Evolutionary conservation across 1,140 invertebrate genomes (phyloP).

Genomic region (Dreissena rostriformis): DNA sequence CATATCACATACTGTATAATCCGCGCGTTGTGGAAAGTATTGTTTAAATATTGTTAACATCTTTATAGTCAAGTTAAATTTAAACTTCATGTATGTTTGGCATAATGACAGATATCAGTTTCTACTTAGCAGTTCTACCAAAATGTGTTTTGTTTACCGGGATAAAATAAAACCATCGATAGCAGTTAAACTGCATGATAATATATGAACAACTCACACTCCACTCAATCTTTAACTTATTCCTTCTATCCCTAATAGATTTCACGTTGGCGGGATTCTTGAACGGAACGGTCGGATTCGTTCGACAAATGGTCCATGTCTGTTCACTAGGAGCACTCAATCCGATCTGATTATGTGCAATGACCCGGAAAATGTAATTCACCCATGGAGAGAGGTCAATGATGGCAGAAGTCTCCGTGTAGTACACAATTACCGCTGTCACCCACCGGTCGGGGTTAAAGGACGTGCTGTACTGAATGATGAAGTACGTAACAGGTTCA

Average conservation of each 20-base stretch:
- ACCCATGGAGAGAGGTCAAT: slow-evolving; percentile 87
- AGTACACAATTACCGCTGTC: slow-evolving; percentile 60
- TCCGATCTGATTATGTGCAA: slow-evolving; percentile 97
- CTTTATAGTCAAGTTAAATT: no score
- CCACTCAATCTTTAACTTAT: slow-evolving; percentile 97
- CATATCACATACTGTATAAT: no score
- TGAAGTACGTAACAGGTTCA: slow-evolving; percentile 95
- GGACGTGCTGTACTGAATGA: slow-evolving; percentile 96
- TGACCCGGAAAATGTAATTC: slow-evolving; percentile 98
- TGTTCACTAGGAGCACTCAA: slow-evolving; percentile 73
- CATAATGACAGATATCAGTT: no score
- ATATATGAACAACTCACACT: slow-evolving; percentile 85
- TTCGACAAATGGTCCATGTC: slow-evolving; percentile 79
- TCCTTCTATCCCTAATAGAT: slow-evolving; percentile 92
- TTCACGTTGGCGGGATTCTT: slow-evolving; percentile 98
- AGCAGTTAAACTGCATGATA: no score
- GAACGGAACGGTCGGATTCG: slow-evolving; percentile 89
- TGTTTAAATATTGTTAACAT: no score
- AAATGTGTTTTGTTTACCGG: no score
- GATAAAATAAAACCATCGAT: no score
- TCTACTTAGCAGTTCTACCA: no score
- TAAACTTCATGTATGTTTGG: no score
- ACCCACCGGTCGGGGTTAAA: slow-evolving; percentile 97
- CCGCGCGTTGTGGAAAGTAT: no score
- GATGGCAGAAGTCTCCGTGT: slow-evolving; percentile 59